Percentiles rank a stretch among this genome's conserved stretches.
Evolutionary conservation across 2,888 invertebrate species (phyloP).

Genomic region (Sarcophaga variegata): DNA sequence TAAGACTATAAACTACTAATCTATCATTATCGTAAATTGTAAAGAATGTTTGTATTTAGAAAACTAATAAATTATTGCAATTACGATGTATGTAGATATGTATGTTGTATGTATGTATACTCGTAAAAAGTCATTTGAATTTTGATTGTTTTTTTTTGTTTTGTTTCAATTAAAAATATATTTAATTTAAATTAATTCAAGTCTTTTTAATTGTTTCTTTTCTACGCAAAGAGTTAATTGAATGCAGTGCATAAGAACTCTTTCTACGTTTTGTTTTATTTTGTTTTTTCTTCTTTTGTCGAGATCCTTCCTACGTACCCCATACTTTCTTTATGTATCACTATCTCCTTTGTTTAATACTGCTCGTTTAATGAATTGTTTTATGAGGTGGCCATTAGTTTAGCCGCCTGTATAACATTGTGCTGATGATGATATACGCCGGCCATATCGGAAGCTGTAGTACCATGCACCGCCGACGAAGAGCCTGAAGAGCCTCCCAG

Average conservation of each 20-base stretch:
- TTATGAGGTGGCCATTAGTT: conserved; percentile 92
- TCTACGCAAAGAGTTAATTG: background rate
- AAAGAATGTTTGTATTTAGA: conserved; percentile 5
- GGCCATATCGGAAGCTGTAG: conserved; percentile 73
- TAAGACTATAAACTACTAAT: too few species aligned
- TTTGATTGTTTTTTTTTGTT: too few species aligned
- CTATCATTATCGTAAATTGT: too few species aligned
- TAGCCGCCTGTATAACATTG: conserved; percentile 92
- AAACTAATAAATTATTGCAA: conserved; percentile 6
- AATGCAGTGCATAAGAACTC: background rate
- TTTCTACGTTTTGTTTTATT: background rate
- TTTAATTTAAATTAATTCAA: background rate
- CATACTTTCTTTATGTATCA: conserved; percentile 12
- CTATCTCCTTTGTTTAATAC: conserved; percentile 50
- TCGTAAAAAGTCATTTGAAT: too few species aligned
- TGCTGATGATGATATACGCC: conserved; percentile 89
- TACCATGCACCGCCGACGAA: conserved; percentile 73
- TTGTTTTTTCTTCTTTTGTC: background rate
- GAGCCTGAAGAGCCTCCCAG: conserved; percentile 76
- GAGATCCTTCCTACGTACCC: conserved; percentile 23
- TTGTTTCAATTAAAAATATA: too few species aligned
- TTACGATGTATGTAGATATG: background rate
- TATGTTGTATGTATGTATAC: too few species aligned
- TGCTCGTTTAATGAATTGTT: conserved; percentile 7
- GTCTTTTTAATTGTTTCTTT: background rate